Percentiles rank a stretch among this genome's conserved stretches.
phyloP scores from a whole-genome alignment of 2,113 vertebrate species.

The Ammospiza caudacuta region DNA sequence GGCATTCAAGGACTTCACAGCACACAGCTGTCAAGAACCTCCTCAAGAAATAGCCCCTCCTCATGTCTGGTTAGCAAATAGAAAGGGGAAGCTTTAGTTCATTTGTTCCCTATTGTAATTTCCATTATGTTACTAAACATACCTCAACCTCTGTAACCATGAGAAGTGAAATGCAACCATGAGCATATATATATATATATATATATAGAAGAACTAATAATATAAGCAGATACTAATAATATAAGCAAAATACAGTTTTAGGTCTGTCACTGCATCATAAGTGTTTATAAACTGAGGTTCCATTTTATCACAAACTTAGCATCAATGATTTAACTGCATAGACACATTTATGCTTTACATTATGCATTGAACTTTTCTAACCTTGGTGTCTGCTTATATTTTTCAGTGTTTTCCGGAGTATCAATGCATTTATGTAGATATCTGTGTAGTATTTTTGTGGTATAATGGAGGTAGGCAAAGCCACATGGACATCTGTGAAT shows the following conservation, averaged over 20 bases:
- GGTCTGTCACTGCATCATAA: not conserved
- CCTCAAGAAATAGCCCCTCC: not conserved
- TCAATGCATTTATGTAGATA: not conserved
- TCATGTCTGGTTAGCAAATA: not conserved
- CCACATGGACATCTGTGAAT: not conserved
- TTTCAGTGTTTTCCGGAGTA: not conserved
- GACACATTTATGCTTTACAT: not conserved
- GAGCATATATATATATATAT: too few relatives aligned
- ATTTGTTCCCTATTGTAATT: not conserved
- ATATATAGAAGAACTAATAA: not conserved
- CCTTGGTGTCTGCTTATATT: not conserved
- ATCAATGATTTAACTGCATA: not conserved
- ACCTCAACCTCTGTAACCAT: not conserved
- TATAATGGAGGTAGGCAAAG: not conserved
- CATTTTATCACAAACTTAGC: not conserved
- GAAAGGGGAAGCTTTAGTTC: not conserved
- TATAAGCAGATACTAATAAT: not conserved
- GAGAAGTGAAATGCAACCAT: not conserved
- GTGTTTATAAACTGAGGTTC: not conserved
- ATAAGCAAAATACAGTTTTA: not conserved
- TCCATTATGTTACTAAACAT: not conserved
- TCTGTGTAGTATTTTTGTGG: not conserved
- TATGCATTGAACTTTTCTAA: not conserved
- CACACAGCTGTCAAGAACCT: not conserved
- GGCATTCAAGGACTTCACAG: not conserved